A percentile compares a stretch with the other conserved stretches of the same genome.
phyloP scores from a whole-genome alignment of 2,888 invertebrate genomes.

The Ganaspis brasiliensis region DNA sequence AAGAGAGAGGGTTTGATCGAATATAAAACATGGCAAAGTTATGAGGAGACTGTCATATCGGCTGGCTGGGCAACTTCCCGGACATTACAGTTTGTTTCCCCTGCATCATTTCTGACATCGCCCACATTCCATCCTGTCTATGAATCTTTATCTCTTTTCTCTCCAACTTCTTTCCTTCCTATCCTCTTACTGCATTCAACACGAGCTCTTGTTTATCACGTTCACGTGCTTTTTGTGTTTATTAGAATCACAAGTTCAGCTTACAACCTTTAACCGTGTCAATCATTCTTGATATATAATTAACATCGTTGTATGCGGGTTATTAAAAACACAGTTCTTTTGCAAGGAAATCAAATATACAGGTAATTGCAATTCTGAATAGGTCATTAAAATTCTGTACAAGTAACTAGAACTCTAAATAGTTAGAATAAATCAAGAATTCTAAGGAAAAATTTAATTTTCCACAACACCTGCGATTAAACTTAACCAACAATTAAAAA shows the following conservation, averaged over 20 bases:
- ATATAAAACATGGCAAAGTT: neutral
- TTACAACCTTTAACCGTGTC: neutral
- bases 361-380: too few relatives aligned
- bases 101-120: constrained; percentile 27
- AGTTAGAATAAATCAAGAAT: neutral
- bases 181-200: neutral
- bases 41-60: constrained; percentile 10
- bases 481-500: too few relatives aligned
- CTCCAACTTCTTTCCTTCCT: neutral
- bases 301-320: too few relatives aligned
- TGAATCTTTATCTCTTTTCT: constrained; percentile 21
- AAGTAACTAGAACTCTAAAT: neutral
- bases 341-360: too few relatives aligned
- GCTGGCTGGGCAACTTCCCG: constrained; percentile 29
- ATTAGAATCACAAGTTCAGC: neutral
- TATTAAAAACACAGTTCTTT: too few relatives aligned
- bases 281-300: too few relatives aligned
- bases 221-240: constrained; percentile 9
- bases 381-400: too few relatives aligned
- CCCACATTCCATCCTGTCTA: constrained; percentile 42
- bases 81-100: constrained; percentile 34
- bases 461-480: too few relatives aligned
- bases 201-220: neutral
- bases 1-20: neutral
- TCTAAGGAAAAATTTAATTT: too few relatives aligned